Conservation (phyloP, 2,888 invertebrate genomes). For the Cryptosula pallasiana region DNA sequence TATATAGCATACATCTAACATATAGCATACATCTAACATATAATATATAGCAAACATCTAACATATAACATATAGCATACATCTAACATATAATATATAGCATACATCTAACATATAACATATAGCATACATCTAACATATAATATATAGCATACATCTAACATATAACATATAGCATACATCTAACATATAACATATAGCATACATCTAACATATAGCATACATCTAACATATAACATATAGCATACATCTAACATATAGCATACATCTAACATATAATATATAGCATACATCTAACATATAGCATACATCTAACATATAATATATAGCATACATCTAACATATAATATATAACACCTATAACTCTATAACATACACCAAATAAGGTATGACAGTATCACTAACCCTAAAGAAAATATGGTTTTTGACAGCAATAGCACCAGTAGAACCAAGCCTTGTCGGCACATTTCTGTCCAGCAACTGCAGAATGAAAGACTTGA, state of each 20-base stretch:
- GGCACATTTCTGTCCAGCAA: slow-evolving; percentile 85
- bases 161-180: neutral
- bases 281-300: neutral
- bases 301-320: neutral
- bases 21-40: neutral
- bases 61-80: neutral
- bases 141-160: neutral
- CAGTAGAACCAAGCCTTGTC: slow-evolving; percentile 72
- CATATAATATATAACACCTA: neutral
- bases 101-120: neutral
- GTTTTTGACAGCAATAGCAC: slow-evolving; percentile 81
- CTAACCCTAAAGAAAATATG: slow-evolving; percentile 79
- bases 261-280: neutral
- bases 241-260: neutral
- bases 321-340: neutral
- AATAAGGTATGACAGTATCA: neutral
- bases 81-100: neutral
- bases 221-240: neutral
- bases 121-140: neutral
- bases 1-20: neutral
- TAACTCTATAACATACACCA: neutral
- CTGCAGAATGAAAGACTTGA: slow-evolving; percentile 72
- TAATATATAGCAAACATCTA: neutral
- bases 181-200: neutral
- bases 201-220: neutral